phyloP scores from a whole-genome alignment of 2,113 vertebrate genomes.

The Microtus oregoni region DNA sequence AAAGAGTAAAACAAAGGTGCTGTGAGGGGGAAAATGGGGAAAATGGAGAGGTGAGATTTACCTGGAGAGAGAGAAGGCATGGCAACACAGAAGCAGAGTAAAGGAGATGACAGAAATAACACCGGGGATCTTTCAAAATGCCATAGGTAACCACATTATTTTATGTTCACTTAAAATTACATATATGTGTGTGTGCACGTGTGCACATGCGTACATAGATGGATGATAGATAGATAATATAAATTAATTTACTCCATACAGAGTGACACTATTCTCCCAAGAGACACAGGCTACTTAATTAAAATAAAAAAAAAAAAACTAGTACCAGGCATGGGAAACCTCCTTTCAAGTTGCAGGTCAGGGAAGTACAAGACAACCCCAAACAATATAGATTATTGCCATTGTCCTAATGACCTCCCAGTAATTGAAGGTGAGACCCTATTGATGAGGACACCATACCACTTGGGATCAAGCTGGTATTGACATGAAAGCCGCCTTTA shows the following conservation, averaged over 20 bases:
- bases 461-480: background rate
- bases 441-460: background rate
- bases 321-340: background rate
- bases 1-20: background rate
- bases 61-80: background rate
- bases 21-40: background rate
- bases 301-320: background rate
- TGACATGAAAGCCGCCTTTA: background rate
- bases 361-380: background rate
- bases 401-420: background rate
- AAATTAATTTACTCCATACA: background rate
- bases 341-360: background rate
- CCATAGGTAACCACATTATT: background rate
- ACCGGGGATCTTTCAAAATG: background rate
- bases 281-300: background rate
- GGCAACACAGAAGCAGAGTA: background rate
- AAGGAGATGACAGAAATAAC: background rate
- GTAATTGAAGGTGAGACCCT: background rate
- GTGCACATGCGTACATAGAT: background rate
- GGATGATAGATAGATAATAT: background rate
- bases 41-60: background rate
- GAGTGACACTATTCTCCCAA: background rate
- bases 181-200: background rate
- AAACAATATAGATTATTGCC: background rate
- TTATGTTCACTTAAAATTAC: background rate